Conservation (phyloP, 1,140 invertebrate genomes). For the Conus ventricosus region DNA sequence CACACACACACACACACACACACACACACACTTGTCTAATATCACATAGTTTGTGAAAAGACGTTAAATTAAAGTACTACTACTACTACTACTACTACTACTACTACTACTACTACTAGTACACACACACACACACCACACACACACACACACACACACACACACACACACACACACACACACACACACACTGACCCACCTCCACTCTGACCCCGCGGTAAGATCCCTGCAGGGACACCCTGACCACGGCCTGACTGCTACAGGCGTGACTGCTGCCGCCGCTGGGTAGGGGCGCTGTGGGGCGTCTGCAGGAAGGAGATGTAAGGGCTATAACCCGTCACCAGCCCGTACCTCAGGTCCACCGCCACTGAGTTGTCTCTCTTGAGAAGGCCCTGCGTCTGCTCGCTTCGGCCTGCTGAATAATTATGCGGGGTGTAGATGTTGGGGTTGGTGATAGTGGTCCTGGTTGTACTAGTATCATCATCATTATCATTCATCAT, state of each 20-base stretch:
- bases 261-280: not conserved
- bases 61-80: too few relatives aligned
- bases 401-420: not conserved
- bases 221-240: slow-evolving; percentile 67
- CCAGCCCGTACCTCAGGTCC: slow-evolving; percentile 63
- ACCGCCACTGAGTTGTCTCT: slow-evolving; percentile 61
- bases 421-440: not conserved
- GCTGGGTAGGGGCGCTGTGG: slow-evolving; percentile 21
- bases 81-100: too few relatives aligned
- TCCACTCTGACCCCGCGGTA: slow-evolving; percentile 62
- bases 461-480: too few relatives aligned
- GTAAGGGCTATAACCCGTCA: slow-evolving; percentile 70
- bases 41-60: too few relatives aligned
- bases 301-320: slow-evolving; percentile 67
- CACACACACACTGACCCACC: not conserved
- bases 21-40: too few relatives aligned
- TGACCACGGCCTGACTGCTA: slow-evolving; percentile 67
- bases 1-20: too few relatives aligned
- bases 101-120: too few relatives aligned
- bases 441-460: too few relatives aligned
- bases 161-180: too few relatives aligned
- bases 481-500: too few relatives aligned
- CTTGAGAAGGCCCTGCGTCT: not conserved
- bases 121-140: too few relatives aligned
- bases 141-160: too few relatives aligned